A percentile compares a stretch with the other conserved stretches of the same genome.
Evolutionary conservation across 2,797 vertebrate species (phyloP).

Genomic region (Pseudomugil gertrudae): DNA sequence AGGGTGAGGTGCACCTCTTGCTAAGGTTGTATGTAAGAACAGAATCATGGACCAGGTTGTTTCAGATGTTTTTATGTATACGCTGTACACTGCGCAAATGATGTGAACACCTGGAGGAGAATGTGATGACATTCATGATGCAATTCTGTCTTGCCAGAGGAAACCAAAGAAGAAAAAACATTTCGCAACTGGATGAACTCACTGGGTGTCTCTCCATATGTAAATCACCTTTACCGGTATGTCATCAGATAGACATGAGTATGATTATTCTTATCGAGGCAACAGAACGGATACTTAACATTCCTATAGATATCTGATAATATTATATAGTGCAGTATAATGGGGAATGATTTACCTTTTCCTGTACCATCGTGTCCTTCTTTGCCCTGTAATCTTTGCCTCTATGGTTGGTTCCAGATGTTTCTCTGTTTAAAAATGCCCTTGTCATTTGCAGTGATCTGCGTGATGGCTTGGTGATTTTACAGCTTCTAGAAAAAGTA

Average conservation of each 20-base stretch:
- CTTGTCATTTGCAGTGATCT: conserved; percentile 84
- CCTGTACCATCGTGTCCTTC: background rate
- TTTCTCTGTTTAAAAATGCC: background rate
- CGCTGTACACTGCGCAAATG: background rate
- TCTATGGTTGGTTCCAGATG: background rate
- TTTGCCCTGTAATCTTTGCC: background rate
- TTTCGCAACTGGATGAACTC: conserved; percentile 99
- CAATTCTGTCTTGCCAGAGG: conserved; percentile 79
- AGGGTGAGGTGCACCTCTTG: conserved; percentile 81
- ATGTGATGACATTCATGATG: background rate
- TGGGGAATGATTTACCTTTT: background rate
- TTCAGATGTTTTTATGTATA: background rate
- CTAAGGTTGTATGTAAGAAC: background rate
- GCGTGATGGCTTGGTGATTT: conserved; percentile 89
- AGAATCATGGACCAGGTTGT: background rate
- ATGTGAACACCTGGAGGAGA: background rate
- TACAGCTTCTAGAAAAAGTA: conserved; percentile 91
- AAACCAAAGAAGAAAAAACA: conserved; percentile 93
- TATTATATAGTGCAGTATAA: background rate
- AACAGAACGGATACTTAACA: background rate
- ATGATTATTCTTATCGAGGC: conserved; percentile 15
- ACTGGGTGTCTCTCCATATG: conserved; percentile 89
- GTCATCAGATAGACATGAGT: conserved; percentile 9
- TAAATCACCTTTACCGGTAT: conserved; percentile 95
- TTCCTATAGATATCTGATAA: background rate